Evolutionary conservation across 2,113 vertebrate species (phyloP).

Genomic region (Melanotaenia duboulayi): DNA sequence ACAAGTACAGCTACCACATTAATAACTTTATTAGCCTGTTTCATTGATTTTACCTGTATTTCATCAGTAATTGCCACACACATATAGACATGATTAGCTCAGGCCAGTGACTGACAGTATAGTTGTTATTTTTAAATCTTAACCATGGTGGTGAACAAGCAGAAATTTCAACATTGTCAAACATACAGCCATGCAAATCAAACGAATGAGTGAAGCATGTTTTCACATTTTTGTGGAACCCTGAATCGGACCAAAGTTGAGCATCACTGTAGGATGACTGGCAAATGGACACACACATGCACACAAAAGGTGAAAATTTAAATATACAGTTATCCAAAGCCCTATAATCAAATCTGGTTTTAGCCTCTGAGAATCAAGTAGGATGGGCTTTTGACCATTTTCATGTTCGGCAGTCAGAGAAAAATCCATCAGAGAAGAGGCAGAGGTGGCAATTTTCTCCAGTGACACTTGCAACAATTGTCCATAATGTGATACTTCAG

Average conservation of each 20-base stretch:
- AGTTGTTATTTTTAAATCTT: neutral
- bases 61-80: too few species aligned
- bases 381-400: constrained; percentile 29
- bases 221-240: neutral
- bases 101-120: too few species aligned
- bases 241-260: too few species aligned
- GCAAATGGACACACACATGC: neutral
- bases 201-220: too few species aligned
- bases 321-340: constrained; percentile 2
- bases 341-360: constrained; percentile 16
- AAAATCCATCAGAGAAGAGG: constrained; percentile 48
- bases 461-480: constrained; percentile 43
- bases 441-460: constrained; percentile 44
- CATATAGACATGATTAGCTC: too few species aligned
- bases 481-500: constrained; percentile 51
- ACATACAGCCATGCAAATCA: neutral
- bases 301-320: neutral
- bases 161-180: neutral
- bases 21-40: too few species aligned
- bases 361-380: constrained; percentile 15
- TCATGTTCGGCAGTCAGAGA: constrained; percentile 41
- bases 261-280: neutral
- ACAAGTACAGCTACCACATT: too few species aligned
- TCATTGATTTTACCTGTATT: too few species aligned
- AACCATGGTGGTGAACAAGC: neutral